phyloP scores from a whole-genome alignment of 2,113 vertebrate species.

The Tetraodon nigroviridis region DNA sequence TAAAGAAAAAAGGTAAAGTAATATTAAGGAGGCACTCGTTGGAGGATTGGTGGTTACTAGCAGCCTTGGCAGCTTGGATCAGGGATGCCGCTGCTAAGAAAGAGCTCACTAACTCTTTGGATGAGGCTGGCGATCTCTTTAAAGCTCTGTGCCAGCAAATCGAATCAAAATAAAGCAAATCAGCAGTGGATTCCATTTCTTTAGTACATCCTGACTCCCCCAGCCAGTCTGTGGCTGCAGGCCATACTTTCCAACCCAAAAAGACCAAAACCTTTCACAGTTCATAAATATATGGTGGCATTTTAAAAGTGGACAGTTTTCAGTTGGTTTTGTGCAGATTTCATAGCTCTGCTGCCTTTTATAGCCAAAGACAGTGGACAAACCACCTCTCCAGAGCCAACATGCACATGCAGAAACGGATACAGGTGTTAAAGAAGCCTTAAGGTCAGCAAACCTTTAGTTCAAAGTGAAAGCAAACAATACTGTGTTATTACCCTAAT shows the following conservation, averaged over 20 bases:
- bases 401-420: not conserved
- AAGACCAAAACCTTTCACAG: not conserved
- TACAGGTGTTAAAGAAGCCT: not conserved
- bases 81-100: not conserved
- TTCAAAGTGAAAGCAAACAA: no score
- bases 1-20: not conserved
- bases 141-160: not conserved
- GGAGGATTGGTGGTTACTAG: not conserved
- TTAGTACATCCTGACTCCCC: not conserved
- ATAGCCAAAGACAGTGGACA: not conserved
- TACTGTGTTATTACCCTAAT: not conserved
- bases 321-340: not conserved
- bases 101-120: not conserved
- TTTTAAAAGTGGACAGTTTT: not conserved
- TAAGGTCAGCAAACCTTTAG: not conserved
- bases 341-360: not conserved
- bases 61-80: not conserved
- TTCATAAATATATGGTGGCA: not conserved
- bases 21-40: constrained; percentile 3
- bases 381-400: not conserved
- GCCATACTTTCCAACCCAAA: not conserved
- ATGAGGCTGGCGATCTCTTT: not conserved
- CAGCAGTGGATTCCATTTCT: not conserved
- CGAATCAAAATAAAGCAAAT: constrained; percentile 3
- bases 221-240: not conserved